These are phyloP conservation scores for Melanophora roralis DNA, from an alignment of 2,888 invertebrate genomes.

Conservation along the genomic window DNA sequence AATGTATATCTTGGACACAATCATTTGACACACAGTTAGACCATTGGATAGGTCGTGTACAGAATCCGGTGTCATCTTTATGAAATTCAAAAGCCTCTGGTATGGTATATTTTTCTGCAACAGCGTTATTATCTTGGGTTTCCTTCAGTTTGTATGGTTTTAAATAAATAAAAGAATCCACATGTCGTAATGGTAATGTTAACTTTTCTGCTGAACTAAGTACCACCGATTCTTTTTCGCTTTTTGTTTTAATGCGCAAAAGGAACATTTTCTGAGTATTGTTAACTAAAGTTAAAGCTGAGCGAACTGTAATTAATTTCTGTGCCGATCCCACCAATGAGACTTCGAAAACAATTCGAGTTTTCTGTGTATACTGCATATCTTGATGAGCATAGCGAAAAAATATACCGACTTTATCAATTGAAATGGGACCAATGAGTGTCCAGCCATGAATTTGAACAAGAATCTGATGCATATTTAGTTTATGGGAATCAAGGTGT, in stretches of 20 bases:
- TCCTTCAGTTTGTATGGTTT: conserved; percentile 80
- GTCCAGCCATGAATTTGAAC: conserved; percentile 95
- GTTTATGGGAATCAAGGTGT: conserved; percentile 86
- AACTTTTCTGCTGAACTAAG: conserved; percentile 80
- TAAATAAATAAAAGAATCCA: conserved; percentile 85
- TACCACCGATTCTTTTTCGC: conserved; percentile 57
- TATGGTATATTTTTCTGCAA: conserved; percentile 35
- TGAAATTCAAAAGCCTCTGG: conserved; percentile 29
- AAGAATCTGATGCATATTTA: conserved; percentile 90
- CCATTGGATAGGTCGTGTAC: conserved; percentile 73
- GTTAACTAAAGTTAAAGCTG: conserved; percentile 90
- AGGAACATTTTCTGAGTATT: conserved; percentile 85
- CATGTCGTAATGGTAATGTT: conserved; percentile 87
- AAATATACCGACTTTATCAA: conserved; percentile 96
- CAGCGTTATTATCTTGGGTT: conserved; percentile 48
- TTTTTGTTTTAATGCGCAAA: conserved; percentile 81
- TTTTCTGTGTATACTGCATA: conserved; percentile 77
- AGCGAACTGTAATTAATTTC: conserved; percentile 91
- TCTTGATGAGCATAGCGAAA: conserved; percentile 83
- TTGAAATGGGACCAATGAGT: conserved; percentile 90
- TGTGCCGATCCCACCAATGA: conserved; percentile 94
- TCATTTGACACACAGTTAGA: conserved; percentile 67
- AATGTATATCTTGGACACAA: conserved; percentile 67
- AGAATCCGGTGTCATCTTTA: conserved; percentile 70
- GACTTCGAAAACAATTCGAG: conserved; percentile 93